phyloP scores from a whole-genome alignment of 2,113 vertebrate genomes.

The Trogon melanurus region DNA sequence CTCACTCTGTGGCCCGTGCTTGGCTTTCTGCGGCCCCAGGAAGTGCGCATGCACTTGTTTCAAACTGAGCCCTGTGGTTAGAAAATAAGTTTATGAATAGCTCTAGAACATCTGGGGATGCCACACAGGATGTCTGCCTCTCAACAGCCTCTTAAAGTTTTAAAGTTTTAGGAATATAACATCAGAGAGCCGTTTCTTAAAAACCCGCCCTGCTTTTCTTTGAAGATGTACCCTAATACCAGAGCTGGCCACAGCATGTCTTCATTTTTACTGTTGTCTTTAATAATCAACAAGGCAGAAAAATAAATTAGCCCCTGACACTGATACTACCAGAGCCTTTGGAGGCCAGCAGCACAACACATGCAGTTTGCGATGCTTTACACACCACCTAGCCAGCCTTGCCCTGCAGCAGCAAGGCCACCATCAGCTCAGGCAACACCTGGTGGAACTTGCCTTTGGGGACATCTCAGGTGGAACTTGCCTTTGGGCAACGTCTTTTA shows the following conservation, averaged over 20 bases:
- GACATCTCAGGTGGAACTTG: neutral
- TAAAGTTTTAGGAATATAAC: neutral
- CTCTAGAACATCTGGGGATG: neutral
- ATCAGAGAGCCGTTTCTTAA: neutral
- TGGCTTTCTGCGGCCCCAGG: neutral
- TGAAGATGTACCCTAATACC: neutral
- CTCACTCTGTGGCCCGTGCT: fast-evolving
- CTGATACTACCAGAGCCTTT: neutral
- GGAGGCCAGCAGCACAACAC: fast-evolving
- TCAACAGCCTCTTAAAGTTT: neutral
- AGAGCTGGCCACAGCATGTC: neutral
- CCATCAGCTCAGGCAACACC: neutral
- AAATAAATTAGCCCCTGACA: neutral
- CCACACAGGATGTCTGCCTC: neutral
- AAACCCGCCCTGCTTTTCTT: neutral
- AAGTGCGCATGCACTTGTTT: neutral
- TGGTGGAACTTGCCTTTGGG: conserved; percentile 7
- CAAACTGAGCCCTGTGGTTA: neutral
- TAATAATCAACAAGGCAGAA: neutral
- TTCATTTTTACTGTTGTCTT: neutral
- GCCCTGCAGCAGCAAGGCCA: neutral
- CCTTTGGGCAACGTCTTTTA: neutral
- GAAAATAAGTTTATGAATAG: neutral
- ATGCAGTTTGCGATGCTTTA: neutral
- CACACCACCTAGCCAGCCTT: fast-evolving